Evolutionary conservation across 92 coral and sea anemone species (phyloP), one percentile per base, ranked within the genome.

Genomic region (Palythoa grandis): DNA sequence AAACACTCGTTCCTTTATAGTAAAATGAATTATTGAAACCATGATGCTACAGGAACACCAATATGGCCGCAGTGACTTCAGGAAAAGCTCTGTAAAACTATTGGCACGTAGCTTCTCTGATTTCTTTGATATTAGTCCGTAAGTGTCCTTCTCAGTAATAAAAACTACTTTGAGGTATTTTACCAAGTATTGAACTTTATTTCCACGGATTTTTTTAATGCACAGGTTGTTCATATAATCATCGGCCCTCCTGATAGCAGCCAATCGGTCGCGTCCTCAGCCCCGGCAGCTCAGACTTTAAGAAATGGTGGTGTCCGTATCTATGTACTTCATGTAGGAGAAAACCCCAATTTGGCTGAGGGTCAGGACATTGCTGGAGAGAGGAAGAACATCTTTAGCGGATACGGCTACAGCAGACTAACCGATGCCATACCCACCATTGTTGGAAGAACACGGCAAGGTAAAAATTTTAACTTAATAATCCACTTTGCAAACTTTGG

Each of bases 161-260:
- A 29, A 29, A 29, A 29, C 35, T 29, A 29, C 35, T 29, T 29
- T 29, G 35, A 29, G 1, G 35, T 29, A 29, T 29, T 1, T 29
- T 29, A 29, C 65, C 20, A 58, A 58, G 0, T 29, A 29, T 29
- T 58, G 0, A 19, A 15, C 7, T 4, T 58, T 58, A 4, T 58
- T 58, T 5, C 50, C 50, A 63, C 24, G 20, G 24, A 63, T 69
- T 29, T 29, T 29, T 22, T 37, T 25, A 13, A 3, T 69, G 7
- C 65, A 15, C 61, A 76, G 80, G 39, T 76, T 52, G 61, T 76
- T 22, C 80, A 76, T 29, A 52, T 76, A 38, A 76, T 76, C 37
- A 76, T 52, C 22, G 80, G 80, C 20, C 80, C 80, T 15, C 7
- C 40, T 10, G 80, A 76, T 7, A 76, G 22, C 80, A 76, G 80